phyloP scores from a whole-genome alignment of 2,888 invertebrate genomes.

The Erannis defoliaria region DNA sequence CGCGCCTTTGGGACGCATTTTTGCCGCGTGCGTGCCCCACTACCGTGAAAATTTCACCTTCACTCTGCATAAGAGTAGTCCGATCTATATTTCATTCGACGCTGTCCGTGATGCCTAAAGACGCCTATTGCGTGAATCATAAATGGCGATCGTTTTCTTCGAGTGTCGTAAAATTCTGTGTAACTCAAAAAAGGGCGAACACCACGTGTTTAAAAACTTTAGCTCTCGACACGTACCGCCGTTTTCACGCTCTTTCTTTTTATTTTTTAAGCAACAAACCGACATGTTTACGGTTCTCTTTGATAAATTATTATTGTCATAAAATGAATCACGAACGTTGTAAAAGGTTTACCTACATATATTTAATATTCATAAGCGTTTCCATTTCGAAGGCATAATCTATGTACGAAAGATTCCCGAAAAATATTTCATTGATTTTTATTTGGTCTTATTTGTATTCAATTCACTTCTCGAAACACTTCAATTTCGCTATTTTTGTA shows the following conservation, averaged over 20 bases:
- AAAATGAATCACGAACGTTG: slow-evolving; percentile 52
- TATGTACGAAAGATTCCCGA: slow-evolving; percentile 40
- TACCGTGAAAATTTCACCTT: slow-evolving; percentile 74
- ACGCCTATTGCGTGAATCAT: slow-evolving; percentile 79
- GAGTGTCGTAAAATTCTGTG: slow-evolving; percentile 65
- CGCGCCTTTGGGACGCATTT: slow-evolving; percentile 72
- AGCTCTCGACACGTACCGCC: slow-evolving; percentile 51
- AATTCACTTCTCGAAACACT: slow-evolving; percentile 73
- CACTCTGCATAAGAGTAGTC: slow-evolving; percentile 77
- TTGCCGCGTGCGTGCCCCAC: slow-evolving; percentile 65
- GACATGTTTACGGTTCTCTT: slow-evolving; percentile 52
- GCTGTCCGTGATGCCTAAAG: slow-evolving; percentile 70
- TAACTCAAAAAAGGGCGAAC: slow-evolving; percentile 54
- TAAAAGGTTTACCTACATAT: slow-evolving; percentile 52
- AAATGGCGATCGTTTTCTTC: slow-evolving; percentile 76
- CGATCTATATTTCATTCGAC: slow-evolving; percentile 77
- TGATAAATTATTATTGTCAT: slow-evolving; percentile 55
- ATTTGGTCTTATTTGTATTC: slow-evolving; percentile 63
- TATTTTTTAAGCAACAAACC: slow-evolving; percentile 43
- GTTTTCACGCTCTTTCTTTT: slow-evolving; percentile 52
- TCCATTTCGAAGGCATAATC: slow-evolving; percentile 42
- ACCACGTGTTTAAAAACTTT: slow-evolving; percentile 55
- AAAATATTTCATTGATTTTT: slow-evolving; percentile 56
- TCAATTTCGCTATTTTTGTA: slow-evolving; percentile 79
- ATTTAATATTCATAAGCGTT: slow-evolving; percentile 51